These are phyloP conservation scores for Bucco capensis DNA, from an alignment of 2,113 vertebrate genomes.

Conservation along the genomic window DNA sequence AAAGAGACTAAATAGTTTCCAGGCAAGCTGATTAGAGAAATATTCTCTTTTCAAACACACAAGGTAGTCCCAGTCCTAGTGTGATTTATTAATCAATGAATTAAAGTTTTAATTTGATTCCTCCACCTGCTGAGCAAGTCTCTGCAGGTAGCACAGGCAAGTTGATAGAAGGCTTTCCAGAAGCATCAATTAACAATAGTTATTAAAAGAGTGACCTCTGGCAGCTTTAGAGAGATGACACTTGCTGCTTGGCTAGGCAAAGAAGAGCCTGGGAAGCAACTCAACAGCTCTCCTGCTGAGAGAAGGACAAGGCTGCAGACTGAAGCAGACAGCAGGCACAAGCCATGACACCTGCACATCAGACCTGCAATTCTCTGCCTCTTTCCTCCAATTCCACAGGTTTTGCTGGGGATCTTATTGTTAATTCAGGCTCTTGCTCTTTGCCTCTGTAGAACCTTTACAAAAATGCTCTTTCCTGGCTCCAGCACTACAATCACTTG, in stretches of 20 bases:
- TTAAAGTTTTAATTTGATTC: constrained; percentile 38
- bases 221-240: constrained; percentile 10
- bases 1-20: neutral
- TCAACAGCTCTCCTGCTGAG: neutral
- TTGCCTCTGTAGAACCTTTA: neutral
- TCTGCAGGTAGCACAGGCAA: constrained; percentile 23
- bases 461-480: neutral
- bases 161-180: constrained; percentile 14
- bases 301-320: neutral
- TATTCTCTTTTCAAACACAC: neutral
- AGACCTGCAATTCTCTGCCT: neutral
- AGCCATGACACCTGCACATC: neutral
- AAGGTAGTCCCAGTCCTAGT: neutral
- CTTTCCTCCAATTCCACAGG: neutral
- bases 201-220: constrained; percentile 42
- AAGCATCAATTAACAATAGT: constrained; percentile 56
- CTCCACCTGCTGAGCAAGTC: constrained; percentile 10
- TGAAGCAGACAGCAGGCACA: constrained; percentile 1
- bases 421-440: neutral
- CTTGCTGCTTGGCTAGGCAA: constrained; percentile 4
- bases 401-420: neutral
- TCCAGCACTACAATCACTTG: neutral
- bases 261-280: neutral
- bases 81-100: constrained; percentile 18
- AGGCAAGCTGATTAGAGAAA: neutral